A percentile compares a stretch with the other conserved stretches of the same genome.
Evolutionary conservation across 2,113 vertebrate species (phyloP).

Genomic region (Paradoxurus hermaphroditus): DNA sequence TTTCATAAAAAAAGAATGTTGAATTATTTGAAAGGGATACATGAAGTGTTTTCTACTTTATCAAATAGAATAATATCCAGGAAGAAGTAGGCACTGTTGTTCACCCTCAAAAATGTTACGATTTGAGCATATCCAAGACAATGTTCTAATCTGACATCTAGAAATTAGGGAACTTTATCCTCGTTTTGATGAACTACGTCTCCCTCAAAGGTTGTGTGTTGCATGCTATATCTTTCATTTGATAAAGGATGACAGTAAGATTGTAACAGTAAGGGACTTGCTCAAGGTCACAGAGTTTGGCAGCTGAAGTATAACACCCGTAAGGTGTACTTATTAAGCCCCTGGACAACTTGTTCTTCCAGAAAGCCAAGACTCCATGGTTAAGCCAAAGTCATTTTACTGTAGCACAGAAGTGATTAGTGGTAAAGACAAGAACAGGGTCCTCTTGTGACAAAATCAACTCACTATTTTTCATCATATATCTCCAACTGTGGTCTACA

Average conservation of each 20-base stretch:
- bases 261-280: background rate
- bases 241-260: background rate
- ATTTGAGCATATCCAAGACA: background rate
- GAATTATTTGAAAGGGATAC: background rate
- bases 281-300: background rate
- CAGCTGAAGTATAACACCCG: background rate
- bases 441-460: background rate
- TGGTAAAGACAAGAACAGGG: background rate
- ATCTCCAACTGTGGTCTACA: background rate
- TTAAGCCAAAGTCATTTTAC: background rate
- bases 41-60: background rate
- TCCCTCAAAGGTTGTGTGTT: background rate
- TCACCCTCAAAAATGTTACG: background rate
- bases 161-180: background rate
- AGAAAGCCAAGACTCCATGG: background rate
- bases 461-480: background rate
- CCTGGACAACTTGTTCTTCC: background rate
- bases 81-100: background rate
- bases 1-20: background rate
- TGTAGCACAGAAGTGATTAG: background rate
- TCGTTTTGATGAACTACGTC: background rate
- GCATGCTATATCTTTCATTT: background rate
- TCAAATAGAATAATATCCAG: background rate
- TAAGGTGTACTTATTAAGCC: background rate
- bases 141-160: background rate